phyloP scores from a whole-genome alignment of 2,113 vertebrate species.

The Amphiprion percula region DNA sequence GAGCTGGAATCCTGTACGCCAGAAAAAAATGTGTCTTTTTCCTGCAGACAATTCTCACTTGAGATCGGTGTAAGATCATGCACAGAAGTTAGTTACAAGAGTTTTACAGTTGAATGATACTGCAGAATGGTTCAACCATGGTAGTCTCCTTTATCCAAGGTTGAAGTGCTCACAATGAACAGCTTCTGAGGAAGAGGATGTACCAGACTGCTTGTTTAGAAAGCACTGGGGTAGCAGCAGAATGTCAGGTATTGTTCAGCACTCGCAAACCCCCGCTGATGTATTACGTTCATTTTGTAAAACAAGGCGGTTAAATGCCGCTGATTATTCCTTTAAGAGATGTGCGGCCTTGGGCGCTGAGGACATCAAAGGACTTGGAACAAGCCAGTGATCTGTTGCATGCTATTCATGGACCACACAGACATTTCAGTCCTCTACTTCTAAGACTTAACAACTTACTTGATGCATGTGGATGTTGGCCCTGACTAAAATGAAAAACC shows the following conservation, averaged over 20 bases:
- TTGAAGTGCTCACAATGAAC: background rate
- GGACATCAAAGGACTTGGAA: slow-evolving; percentile 48
- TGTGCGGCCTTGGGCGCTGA: slow-evolving; percentile 42
- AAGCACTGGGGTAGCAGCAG: slow-evolving; percentile 8
- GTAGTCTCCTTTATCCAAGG: slow-evolving; percentile 13
- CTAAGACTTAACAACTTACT: background rate
- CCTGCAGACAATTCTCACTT: slow-evolving; percentile 19
- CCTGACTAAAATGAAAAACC: background rate
- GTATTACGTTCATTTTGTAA: slow-evolving; percentile 62
- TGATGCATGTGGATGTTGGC: background rate
- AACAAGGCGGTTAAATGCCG: slow-evolving; percentile 62
- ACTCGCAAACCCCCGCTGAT: slow-evolving; percentile 30
- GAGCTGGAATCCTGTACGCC: slow-evolving; percentile 8
- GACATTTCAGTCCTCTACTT: slow-evolving; percentile 19
- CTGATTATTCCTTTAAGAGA: slow-evolving; percentile 55
- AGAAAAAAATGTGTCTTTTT: slow-evolving; percentile 9
- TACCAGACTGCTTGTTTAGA: slow-evolving; percentile 22
- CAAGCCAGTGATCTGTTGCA: slow-evolving; percentile 46
- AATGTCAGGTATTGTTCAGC: slow-evolving; percentile 36
- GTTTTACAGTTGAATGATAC: slow-evolving; percentile 6
- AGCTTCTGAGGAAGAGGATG: slow-evolving; percentile 3
- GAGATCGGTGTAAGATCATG: slow-evolving; percentile 14
- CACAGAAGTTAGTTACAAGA: background rate
- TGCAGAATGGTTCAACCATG: slow-evolving; percentile 4
- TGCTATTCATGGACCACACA: slow-evolving; percentile 60